A percentile compares a stretch with the other conserved stretches of the same genome.
These are phyloP conservation scores for Allygus modestus DNA, from an alignment of 2,888 invertebrate genomes.

Conservation along the genomic window DNA sequence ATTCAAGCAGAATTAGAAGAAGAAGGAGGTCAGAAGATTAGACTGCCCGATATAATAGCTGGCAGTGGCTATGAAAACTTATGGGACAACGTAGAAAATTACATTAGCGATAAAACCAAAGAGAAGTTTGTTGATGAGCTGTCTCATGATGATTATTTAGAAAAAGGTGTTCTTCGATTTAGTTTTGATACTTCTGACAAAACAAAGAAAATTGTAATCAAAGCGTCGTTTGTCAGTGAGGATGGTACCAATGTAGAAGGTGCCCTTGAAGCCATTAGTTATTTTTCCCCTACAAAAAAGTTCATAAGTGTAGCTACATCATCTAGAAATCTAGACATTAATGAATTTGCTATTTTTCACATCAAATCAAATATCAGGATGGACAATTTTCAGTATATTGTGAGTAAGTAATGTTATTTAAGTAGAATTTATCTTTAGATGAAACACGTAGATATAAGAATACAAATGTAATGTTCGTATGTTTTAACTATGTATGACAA, in stretches of 20 bases:
- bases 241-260: conserved; percentile 66
- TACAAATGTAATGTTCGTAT: too few relatives aligned
- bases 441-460: background rate
- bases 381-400: conserved; percentile 76
- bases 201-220: conserved; percentile 61
- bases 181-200: conserved; percentile 70
- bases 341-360: conserved; percentile 78
- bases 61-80: conserved; percentile 37
- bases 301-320: conserved; percentile 75
- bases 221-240: conserved; percentile 69
- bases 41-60: conserved; percentile 56
- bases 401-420: conserved; percentile 70
- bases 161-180: conserved; percentile 71
- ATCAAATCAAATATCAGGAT: conserved; percentile 76
- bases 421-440: background rate
- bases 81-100: conserved; percentile 63
- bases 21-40: conserved; percentile 68
- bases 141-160: conserved; percentile 67
- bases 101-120: conserved; percentile 69
- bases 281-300: conserved; percentile 74
- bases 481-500: too few relatives aligned
- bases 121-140: conserved; percentile 47
- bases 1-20: conserved; percentile 70
- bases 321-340: conserved; percentile 74
- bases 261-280: conserved; percentile 69